Evolutionary conservation across 2,888 invertebrate species (phyloP).

Genomic region (Chloromyia formosa): DNA sequence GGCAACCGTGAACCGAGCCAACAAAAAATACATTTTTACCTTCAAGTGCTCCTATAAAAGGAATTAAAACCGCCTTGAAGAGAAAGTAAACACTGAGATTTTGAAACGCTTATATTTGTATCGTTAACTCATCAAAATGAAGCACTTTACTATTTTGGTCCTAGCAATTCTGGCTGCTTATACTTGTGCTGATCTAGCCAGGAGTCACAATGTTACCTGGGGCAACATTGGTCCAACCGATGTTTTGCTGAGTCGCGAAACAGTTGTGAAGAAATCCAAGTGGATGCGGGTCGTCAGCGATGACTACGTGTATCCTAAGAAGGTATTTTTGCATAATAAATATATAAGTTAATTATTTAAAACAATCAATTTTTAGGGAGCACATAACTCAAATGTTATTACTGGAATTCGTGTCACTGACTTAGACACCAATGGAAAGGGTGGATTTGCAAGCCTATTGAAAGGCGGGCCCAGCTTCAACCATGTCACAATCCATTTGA

Average conservation of each 20-base stretch:
- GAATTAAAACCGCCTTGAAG: no score
- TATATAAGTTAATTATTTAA: neutral
- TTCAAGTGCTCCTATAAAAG: no score
- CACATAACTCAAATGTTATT: constrained; percentile 6
- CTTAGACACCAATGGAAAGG: constrained; percentile 59
- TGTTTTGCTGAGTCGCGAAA: neutral
- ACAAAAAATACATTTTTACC: no score
- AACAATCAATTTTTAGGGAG: neutral
- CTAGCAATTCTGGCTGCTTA: neutral
- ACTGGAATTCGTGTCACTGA: constrained; percentile 25
- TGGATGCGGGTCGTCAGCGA: neutral
- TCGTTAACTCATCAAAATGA: constrained; percentile 5
- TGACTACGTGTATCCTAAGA: neutral
- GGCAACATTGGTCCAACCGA: constrained; percentile 11
- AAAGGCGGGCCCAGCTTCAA: constrained; percentile 62
- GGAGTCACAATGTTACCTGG: constrained; percentile 20
- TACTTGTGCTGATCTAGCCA: neutral
- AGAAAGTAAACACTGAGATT: no score
- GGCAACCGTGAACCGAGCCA: no score
- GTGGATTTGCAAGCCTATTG: constrained; percentile 61
- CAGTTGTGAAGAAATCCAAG: constrained; percentile 10
- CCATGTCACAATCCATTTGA: constrained; percentile 61
- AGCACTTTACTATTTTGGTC: neutral
- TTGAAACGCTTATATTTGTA: no score
- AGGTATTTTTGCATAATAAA: neutral